Evolutionary conservation across 2,888 invertebrate genomes (phyloP).

Genomic region (Lamproptera curius): DNA sequence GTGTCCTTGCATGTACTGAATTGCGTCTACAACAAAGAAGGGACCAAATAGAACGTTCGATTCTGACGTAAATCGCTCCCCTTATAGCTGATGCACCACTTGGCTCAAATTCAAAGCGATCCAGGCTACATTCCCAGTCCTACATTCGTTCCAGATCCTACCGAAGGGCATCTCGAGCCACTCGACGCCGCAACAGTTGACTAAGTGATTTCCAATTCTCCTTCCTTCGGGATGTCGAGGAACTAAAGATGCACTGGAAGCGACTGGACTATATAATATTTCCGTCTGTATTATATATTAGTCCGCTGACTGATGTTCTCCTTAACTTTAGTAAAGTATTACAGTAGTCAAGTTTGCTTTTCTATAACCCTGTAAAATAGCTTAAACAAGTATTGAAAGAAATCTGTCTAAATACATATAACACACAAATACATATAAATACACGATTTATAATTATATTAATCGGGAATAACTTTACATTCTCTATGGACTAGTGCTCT

Average conservation of each 20-base stretch:
- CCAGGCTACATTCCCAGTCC: slow-evolving; percentile 10
- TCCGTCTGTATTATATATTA: background rate
- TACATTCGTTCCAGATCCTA: slow-evolving; percentile 11
- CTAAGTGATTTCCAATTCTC: slow-evolving; percentile 56
- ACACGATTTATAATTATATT: no score
- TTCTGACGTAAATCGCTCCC: slow-evolving; percentile 9
- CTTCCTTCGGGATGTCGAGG: slow-evolving; percentile 30
- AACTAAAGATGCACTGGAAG: slow-evolving; percentile 18
- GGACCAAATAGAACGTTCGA: slow-evolving; percentile 11
- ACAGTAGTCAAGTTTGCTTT: no score
- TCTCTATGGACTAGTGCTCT: no score
- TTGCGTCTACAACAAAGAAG: slow-evolving; percentile 8
- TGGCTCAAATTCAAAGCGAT: slow-evolving; percentile 16
- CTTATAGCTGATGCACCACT: slow-evolving; percentile 14
- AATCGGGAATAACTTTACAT: no score
- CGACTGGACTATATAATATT: background rate
- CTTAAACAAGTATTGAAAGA: no score
- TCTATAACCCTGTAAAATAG: no score
- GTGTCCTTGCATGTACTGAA: no score
- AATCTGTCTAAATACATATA: no score
- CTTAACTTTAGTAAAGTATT: no score
- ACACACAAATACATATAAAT: no score
- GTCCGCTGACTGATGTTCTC: no score
- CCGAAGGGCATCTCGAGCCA: slow-evolving; percentile 17
- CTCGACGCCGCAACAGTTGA: slow-evolving; percentile 34